These are phyloP conservation scores for Alexandromys fortis DNA, from an alignment of 2,113 vertebrate species.

Conservation along the genomic window DNA sequence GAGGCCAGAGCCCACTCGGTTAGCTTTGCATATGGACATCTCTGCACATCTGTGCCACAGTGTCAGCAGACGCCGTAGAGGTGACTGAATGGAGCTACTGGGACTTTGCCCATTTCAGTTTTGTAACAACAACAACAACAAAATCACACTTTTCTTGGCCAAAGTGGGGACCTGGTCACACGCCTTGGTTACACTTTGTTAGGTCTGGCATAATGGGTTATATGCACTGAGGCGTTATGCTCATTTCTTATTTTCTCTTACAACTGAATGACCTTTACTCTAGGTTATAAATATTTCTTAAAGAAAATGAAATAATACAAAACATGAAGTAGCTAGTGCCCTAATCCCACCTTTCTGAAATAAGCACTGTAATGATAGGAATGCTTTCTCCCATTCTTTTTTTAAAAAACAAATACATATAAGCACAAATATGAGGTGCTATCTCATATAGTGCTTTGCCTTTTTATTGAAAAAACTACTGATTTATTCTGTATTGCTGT, in stretches of 20 bases:
- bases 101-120: neutral
- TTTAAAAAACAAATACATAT: neutral
- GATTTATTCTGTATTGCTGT: neutral
- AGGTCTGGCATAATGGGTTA: neutral
- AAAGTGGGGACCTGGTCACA: neutral
- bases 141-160: neutral
- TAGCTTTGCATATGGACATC: neutral
- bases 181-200: neutral
- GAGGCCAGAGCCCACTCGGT: neutral
- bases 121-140: neutral
- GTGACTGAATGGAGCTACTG: neutral
- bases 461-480: neutral
- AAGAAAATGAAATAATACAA: neutral
- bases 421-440: neutral
- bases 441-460: neutral
- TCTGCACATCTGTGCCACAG: no score
- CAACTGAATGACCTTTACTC: neutral
- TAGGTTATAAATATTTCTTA: neutral
- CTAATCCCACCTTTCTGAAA: neutral
- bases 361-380: neutral
- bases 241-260: neutral
- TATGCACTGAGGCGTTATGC: neutral
- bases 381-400: neutral
- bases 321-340: neutral
- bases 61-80: neutral